A percentile compares a stretch with the other conserved stretches of the same genome.
phyloP scores from a whole-genome alignment of 1,140 invertebrate species.

The Uloborus diversus region DNA sequence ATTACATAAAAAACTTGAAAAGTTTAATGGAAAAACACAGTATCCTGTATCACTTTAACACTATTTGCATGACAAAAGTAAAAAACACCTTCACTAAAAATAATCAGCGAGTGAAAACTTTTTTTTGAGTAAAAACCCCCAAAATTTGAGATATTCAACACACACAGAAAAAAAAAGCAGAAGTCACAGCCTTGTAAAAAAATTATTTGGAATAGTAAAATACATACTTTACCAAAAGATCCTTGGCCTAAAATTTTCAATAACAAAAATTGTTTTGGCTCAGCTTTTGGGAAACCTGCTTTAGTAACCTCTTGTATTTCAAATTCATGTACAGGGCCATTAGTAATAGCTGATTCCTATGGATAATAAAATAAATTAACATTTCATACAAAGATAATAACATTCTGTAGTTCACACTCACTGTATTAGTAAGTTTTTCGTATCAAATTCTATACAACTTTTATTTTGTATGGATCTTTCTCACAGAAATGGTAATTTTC shows the following conservation, averaged over 20 bases:
- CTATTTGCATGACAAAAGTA: background rate
- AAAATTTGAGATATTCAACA: background rate
- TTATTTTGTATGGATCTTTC: background rate
- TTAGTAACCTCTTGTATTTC: conserved; percentile 91
- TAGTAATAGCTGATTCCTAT: background rate
- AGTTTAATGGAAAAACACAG: too few species aligned
- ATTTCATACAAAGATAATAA: background rate
- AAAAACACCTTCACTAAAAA: background rate
- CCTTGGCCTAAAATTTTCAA: conserved; percentile 98
- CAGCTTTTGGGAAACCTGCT: conserved; percentile 91
- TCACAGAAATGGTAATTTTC: too few species aligned
- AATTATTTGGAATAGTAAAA: background rate
- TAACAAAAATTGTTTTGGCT: conserved; percentile 94
- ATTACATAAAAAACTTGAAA: too few species aligned
- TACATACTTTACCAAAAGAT: conserved; percentile 93
- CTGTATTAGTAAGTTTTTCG: background rate
- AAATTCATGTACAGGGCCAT: conserved; percentile 72
- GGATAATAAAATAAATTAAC: background rate
- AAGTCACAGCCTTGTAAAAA: background rate
- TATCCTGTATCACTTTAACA: too few species aligned
- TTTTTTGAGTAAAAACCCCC: background rate
- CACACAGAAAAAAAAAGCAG: background rate
- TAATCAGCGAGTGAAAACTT: background rate
- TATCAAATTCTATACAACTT: background rate
- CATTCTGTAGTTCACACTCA: too few species aligned